Evolutionary conservation across 2,888 invertebrate species (phyloP), one percentile per base, ranked within the genome.

Genomic region (Diarsia mendica): DNA sequence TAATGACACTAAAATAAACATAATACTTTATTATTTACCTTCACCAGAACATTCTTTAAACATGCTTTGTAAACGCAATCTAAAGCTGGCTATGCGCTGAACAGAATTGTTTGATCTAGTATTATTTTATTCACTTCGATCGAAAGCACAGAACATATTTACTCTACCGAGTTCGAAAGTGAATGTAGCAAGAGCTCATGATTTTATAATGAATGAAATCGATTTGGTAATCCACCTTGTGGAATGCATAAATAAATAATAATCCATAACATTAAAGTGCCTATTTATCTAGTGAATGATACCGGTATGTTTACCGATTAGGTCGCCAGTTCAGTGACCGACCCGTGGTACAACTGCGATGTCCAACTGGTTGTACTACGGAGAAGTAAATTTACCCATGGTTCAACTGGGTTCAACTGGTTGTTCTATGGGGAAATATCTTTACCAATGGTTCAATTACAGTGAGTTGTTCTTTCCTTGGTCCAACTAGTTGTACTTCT

Each of bases 31-130:
- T 13, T 28, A 15, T 23, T 72, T 28, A 9, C 0, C 6, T 39
- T 13, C 4, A 33, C 53, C 8, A 33, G n/a, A 6, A 0, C 0
- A 15, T 39, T 13, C 3, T 18, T 0, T 2, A 60, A n/a, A 9
- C 63, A 48, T 11, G 9, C 73, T 70, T 84, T 69, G 33, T 58
- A 83, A 81, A 84, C 61, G 39, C 1, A 39, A 70, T 5, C n/a
- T 61, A 79, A 69, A 53, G 58, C 15, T 20, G 3, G 11, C 69
- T 67, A 10, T 67, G 75, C 20, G 1, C 9, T 33, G 20, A 13
- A 18, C 28, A 0, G 0, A 5, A 44, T 23, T 51, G 15, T 51
- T 49, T 2, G 3, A 28, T 28, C n/a, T n/a, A n/a, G n/a, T n/a
- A n/a, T n/a, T n/a, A n/a, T n/a, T n/a, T 20, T 6, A 48, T 53